A percentile compares a stretch with the other conserved stretches of the same genome.
These are phyloP conservation scores for Galaxea fascicularis DNA, from an alignment of 92 coral and sea anemone genomes.

Conservation along the genomic window DNA sequence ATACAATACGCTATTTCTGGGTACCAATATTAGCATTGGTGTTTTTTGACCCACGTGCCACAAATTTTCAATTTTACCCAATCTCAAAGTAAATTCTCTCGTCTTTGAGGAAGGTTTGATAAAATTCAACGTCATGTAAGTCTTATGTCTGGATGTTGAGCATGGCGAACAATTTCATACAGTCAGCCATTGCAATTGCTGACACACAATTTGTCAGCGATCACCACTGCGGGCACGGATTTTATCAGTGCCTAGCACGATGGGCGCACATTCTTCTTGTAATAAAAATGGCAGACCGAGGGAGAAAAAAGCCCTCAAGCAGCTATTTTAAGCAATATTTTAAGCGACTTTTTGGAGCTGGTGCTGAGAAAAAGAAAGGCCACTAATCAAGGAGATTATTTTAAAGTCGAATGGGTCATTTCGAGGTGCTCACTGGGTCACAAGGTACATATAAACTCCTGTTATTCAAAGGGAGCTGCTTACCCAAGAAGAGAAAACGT, in stretches of 20 bases:
- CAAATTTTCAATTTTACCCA: no score
- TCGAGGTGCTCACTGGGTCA: slow-evolving; percentile 20
- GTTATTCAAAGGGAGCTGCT: not conserved
- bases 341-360: slow-evolving; percentile 47
- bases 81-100: no score
- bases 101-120: no score
- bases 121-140: no score
- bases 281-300: slow-evolving; percentile 20
- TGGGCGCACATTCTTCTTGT: not conserved
- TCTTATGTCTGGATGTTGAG: no score
- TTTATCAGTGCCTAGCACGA: slow-evolving; percentile 21
- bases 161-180: slow-evolving; percentile 32
- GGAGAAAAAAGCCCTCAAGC: not conserved
- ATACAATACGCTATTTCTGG: no score
- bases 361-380: slow-evolving; percentile 14
- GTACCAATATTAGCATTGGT: no score
- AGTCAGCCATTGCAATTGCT: slow-evolving; percentile 34
- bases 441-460: slow-evolving; percentile 29
- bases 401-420: slow-evolving; percentile 36
- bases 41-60: no score
- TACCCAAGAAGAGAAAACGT: not conserved
- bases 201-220: slow-evolving; percentile 26
- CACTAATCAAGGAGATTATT: slow-evolving; percentile 1
- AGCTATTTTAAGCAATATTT: slow-evolving; percentile 1
- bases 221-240: slow-evolving; percentile 13